Base-by-base conservation (phyloP, 2,113 vertebrate genomes). In the Mugil cephalus region DNA sequence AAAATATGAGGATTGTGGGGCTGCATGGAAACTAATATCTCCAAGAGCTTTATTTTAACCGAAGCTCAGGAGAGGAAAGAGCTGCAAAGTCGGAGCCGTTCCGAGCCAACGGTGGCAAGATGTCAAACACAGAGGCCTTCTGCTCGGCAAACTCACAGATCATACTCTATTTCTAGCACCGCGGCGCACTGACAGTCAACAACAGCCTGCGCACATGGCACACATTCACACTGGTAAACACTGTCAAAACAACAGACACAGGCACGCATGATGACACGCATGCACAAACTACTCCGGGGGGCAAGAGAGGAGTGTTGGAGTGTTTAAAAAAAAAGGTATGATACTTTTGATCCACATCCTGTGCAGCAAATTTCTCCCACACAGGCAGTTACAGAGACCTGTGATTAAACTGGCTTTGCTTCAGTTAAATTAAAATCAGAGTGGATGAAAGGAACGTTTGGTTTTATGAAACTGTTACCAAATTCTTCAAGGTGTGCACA, bases 121-220 rank as follows among this genome's bases (percentile, higher is more conserved):
- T 42, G 68, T 58, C 65, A 76, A 63, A 75, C 60, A 19, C 54
- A 34, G 83, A 74, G 55, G 47, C 63, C 70, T 72, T 79, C 65
- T 50, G 21, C 77, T 54, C 50, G 19, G 74, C 47, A 8, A 67
- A 62, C 42, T 46, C 73, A 21, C 45, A 73, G 58, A 83, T 81
- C 86, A 68, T 71, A 36, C 74, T 67, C 82, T 87, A 83, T 84
- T 88, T 85, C 66, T 34, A 84, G 85, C 76, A 69, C 65, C 68
- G 17, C 39, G 21, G 55, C 61, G 47, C 53, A 38, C 76, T 50
- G 83, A 81, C 70, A 61, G 84, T 80, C 79, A 90, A 86, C 73
- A 85, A 73, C 64, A 60, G 64, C 24, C 73, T 50, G 76, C 42
- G n/a, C 80, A 83, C 83, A 83, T 82, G 77, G 71, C 69, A 64